Percentiles rank a stretch among this genome's conserved stretches.
Conservation (phyloP, 2,113 vertebrate species). For the Ariopsis seemanni region DNA sequence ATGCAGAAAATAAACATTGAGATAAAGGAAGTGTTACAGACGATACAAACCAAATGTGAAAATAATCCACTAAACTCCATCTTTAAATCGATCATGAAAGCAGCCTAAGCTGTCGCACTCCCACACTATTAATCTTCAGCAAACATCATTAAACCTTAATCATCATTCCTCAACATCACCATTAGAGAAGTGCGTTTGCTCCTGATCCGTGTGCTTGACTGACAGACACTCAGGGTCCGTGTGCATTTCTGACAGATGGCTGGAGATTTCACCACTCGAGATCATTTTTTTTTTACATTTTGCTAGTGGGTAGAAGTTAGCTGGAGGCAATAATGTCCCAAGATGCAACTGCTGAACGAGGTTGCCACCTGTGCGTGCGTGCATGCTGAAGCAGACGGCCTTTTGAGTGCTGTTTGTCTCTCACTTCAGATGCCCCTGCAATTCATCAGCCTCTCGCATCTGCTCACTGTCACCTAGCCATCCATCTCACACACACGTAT, state of each 20-base stretch:
- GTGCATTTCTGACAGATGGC: slow-evolving; percentile 55
- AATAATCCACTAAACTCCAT: not conserved
- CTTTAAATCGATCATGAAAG: not conserved
- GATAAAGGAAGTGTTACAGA: not conserved
- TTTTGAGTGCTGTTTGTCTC: slow-evolving; percentile 59
- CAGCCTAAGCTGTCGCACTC: not conserved
- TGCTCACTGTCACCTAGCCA: slow-evolving; percentile 65
- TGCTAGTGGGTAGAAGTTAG: slow-evolving; percentile 9
- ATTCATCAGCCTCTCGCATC: slow-evolving; percentile 70
- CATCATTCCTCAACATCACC: slow-evolving; percentile 7
- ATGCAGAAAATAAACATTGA: not conserved
- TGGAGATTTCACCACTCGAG: not conserved
- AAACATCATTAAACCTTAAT: slow-evolving; percentile 19
- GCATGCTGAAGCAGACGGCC: slow-evolving; percentile 36
- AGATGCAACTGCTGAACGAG: slow-evolving; percentile 33
- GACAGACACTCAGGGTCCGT: slow-evolving; percentile 53
- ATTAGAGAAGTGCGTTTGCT: slow-evolving; percentile 6
- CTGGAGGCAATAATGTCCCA: slow-evolving; percentile 28
- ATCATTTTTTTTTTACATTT: slow-evolving; percentile 16
- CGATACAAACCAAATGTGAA: not conserved
- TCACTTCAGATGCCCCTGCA: slow-evolving; percentile 65
- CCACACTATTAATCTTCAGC: not conserved
- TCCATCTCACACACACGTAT: slow-evolving; percentile 7
- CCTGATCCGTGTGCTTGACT: slow-evolving; percentile 46
- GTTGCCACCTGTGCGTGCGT: slow-evolving; percentile 37